Evolutionary conservation across 2,888 invertebrate genomes (phyloP).

Genomic region (Unio pictorum): DNA sequence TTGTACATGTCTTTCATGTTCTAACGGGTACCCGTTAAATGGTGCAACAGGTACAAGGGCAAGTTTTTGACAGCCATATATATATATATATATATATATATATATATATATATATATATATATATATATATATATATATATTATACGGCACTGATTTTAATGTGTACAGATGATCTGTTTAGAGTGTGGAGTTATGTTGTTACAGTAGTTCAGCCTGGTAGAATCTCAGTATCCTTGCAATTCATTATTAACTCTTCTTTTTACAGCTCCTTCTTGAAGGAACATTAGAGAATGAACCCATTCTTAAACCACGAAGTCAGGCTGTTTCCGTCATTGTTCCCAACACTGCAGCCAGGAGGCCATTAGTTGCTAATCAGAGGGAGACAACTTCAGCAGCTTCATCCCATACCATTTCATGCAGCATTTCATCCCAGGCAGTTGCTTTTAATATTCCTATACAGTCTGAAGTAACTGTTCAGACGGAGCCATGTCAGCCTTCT

Average conservation of each 20-base stretch:
- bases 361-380: slow-evolving; percentile 1
- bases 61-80: no score
- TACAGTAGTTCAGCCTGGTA: not conserved
- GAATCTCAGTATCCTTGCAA: not conserved
- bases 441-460: not conserved
- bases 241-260: not conserved
- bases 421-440: not conserved
- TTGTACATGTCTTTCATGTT: no score
- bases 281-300: slow-evolving; percentile 11
- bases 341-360: slow-evolving; percentile 14
- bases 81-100: no score
- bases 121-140: no score
- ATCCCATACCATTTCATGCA: not conserved
- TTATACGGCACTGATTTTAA: no score
- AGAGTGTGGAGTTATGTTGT: no score
- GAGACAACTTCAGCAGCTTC: slow-evolving; percentile 2
- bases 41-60: no score
- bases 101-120: no score
- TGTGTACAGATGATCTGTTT: no score
- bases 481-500: slow-evolving; percentile 4
- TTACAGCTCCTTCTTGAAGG: slow-evolving; percentile 46
- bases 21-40: no score
- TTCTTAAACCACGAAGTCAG: slow-evolving; percentile 7
- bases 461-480: not conserved
- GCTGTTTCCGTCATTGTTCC: slow-evolving; percentile 45